Conservation (phyloP, 2,888 invertebrate genomes). For the Cinara cedri region DNA sequence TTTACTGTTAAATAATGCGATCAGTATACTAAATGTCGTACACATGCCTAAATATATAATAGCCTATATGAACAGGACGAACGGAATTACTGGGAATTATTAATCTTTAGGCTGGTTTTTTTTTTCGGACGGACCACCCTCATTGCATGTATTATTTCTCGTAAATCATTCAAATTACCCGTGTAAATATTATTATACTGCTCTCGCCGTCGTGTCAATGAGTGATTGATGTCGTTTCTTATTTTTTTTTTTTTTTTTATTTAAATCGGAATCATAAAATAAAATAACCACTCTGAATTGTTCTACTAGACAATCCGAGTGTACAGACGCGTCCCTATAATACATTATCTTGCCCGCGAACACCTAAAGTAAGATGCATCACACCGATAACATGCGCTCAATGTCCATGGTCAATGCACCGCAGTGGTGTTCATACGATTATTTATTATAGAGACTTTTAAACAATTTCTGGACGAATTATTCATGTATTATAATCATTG, state of each 20-base stretch:
- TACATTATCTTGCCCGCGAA: too few relatives aligned
- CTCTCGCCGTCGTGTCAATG: neutral
- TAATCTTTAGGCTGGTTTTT: neutral
- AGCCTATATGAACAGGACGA: neutral
- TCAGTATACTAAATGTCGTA: neutral
- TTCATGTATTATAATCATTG: too few relatives aligned
- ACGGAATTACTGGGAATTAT: neutral
- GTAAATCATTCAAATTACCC: conserved; percentile 13
- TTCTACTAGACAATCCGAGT: too few relatives aligned
- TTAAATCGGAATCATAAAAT: conserved; percentile 9
- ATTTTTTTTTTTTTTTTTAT: neutral
- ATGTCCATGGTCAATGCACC: too few relatives aligned
- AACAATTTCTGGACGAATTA: too few relatives aligned
- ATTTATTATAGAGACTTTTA: too few relatives aligned
- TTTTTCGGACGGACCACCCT: neutral
- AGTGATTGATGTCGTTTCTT: neutral
- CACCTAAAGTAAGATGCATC: neutral
- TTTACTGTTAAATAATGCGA: conserved; percentile 10
- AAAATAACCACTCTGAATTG: neutral
- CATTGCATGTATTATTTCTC: neutral
- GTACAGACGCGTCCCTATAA: too few relatives aligned
- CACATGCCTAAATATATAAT: too few relatives aligned
- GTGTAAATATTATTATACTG: conserved; percentile 13
- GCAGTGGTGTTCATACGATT: too few relatives aligned
- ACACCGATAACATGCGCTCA: neutral